A percentile compares a stretch with the other conserved stretches of the same genome.
These are phyloP conservation scores for Antechinus flavipes DNA, from an alignment of 2,113 vertebrate species.

Conservation along the genomic window DNA sequence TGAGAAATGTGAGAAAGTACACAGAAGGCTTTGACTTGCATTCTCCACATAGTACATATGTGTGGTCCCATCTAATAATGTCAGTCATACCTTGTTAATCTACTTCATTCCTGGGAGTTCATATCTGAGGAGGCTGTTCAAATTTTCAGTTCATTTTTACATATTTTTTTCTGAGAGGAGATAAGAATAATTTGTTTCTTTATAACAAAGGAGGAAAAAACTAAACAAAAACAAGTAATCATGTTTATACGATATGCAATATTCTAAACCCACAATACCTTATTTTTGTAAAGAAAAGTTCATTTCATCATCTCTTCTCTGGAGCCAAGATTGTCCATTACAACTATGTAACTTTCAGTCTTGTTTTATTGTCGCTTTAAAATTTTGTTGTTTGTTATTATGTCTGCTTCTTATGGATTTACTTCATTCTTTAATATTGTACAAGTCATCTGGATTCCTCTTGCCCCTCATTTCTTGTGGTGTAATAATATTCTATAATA, in stretches of 20 bases:
- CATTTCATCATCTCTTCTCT: not conserved
- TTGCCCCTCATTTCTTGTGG: not conserved
- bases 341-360: not conserved
- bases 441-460: not conserved
- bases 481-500: not conserved
- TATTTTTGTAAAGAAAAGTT: not conserved
- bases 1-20: not conserved
- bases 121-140: not conserved
- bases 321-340: not conserved
- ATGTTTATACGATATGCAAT: not conserved
- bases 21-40: not conserved
- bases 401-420: not conserved
- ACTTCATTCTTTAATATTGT: not conserved
- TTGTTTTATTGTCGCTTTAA: not conserved
- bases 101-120: not conserved
- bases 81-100: not conserved
- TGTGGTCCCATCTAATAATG: not conserved
- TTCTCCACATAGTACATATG: not conserved
- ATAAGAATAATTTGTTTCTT: not conserved
- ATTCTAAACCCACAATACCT: not conserved
- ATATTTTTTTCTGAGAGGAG: slow-evolving; percentile 2
- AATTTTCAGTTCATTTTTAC: not conserved
- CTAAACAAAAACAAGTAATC: not conserved
- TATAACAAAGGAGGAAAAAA: not conserved
- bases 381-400: not conserved